Percentiles rank a stretch among this genome's conserved stretches.
These are phyloP conservation scores for Nasonia oneida DNA, from an alignment of 2,888 invertebrate genomes.

Conservation along the genomic window DNA sequence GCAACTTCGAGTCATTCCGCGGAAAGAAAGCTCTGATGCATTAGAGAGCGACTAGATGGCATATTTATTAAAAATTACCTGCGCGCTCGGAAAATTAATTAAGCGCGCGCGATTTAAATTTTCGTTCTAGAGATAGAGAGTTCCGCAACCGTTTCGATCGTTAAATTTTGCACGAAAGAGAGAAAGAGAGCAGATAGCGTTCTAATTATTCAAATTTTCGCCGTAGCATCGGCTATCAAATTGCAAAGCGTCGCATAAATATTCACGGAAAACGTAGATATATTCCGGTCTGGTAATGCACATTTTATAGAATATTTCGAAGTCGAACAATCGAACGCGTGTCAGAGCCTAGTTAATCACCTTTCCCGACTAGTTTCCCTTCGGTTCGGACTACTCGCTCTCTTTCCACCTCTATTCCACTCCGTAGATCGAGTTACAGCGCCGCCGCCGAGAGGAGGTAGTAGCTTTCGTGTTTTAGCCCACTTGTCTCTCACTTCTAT, in stretches of 20 bases:
- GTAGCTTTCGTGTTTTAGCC: constrained; percentile 67
- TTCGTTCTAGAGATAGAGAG: neutral
- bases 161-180: neutral
- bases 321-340: constrained; percentile 66
- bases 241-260: neutral
- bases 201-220: neutral
- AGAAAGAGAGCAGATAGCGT: neutral
- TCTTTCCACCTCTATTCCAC: neutral
- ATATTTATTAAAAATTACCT: constrained; percentile 14
- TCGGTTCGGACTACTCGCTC: neutral
- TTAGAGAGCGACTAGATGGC: neutral
- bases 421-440: constrained; percentile 50
- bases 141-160: neutral
- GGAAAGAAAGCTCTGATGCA: neutral
- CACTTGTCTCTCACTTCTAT: constrained; percentile 56
- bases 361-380: constrained; percentile 68
- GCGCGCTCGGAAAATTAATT: neutral
- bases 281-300: neutral
- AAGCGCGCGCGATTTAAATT: neutral
- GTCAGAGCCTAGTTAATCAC: constrained; percentile 72
- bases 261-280: constrained; percentile 3
- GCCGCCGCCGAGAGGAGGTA: constrained; percentile 41
- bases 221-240: neutral
- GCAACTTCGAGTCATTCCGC: constrained; percentile 8
- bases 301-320: constrained; percentile 35